Evolutionary conservation across 1,140 invertebrate genomes (phyloP).

Genomic region (Bombus waltoni): DNA sequence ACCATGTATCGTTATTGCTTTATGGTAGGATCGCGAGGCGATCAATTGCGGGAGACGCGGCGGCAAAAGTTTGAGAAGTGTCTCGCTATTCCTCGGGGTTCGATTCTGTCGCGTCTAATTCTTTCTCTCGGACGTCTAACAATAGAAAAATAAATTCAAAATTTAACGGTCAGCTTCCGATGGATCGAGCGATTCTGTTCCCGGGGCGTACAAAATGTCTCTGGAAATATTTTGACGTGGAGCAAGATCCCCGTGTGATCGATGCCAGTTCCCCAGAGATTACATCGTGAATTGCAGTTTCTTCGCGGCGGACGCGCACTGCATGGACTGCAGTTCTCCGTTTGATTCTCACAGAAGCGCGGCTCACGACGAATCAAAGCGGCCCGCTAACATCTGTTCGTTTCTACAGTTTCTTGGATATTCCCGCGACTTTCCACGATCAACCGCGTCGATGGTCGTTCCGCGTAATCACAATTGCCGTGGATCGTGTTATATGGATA

Average conservation of each 20-base stretch:
- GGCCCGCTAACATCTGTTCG: constrained; percentile 48
- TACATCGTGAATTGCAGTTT: constrained; percentile 75
- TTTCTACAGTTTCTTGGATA: constrained; percentile 31
- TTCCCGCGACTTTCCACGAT: constrained; percentile 35
- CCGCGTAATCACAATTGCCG: not conserved
- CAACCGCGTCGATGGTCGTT: not conserved
- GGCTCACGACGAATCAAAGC: constrained; percentile 52
- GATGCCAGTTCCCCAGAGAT: constrained; percentile 75
- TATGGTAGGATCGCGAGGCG: too few species aligned
- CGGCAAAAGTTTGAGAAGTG: too few species aligned
- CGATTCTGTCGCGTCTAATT: not conserved
- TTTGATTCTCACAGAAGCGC: constrained; percentile 62
- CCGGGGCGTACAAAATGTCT: constrained; percentile 48
- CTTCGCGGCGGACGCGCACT: constrained; percentile 40
- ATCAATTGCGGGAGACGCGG: too few species aligned
- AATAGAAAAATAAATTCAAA: constrained; percentile 21
- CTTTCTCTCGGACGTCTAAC: not conserved
- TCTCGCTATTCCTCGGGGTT: not conserved
- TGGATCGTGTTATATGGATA: not conserved
- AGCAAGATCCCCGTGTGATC: constrained; percentile 72
- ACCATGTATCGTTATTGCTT: too few species aligned
- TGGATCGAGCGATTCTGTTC: constrained; percentile 43
- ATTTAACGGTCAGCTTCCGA: constrained; percentile 22
- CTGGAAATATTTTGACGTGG: constrained; percentile 75
- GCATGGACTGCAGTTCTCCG: constrained; percentile 37